A percentile compares a stretch with the other conserved stretches of the same genome.
phyloP scores from a whole-genome alignment of 2,113 vertebrate genomes.

The Chaenogobius annularis region DNA sequence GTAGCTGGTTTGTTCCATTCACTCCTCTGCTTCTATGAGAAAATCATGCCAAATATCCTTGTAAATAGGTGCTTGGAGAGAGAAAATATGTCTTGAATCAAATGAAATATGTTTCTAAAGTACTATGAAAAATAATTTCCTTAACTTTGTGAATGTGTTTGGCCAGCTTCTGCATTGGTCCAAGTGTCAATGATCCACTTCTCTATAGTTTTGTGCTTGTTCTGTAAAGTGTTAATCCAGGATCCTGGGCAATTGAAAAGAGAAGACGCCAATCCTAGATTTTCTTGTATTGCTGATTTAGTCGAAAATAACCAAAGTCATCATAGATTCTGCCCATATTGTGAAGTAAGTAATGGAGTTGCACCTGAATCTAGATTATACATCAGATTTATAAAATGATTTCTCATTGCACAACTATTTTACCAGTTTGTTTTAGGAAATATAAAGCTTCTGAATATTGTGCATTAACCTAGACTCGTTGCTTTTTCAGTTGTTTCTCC shows the following conservation, averaged over 20 bases:
- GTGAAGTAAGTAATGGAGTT: conserved; percentile 70
- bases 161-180: conserved; percentile 64
- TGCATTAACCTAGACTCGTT: background rate
- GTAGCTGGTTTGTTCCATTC: conserved; percentile 77
- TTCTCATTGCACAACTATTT: background rate
- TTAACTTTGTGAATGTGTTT: conserved; percentile 72
- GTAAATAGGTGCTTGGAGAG: background rate
- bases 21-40: conserved; percentile 76
- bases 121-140: conserved; percentile 28
- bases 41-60: conserved; percentile 82
- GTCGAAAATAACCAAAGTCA: conserved; percentile 73
- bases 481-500: conserved; percentile 70
- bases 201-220: conserved; percentile 65
- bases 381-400: too few species aligned
- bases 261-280: conserved; percentile 63
- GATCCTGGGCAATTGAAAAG: conserved; percentile 70
- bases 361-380: background rate
- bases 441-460: background rate
- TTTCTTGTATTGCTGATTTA: conserved; percentile 74
- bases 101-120: background rate
- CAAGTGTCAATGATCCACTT: conserved; percentile 72
- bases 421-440: background rate
- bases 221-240: conserved; percentile 74
- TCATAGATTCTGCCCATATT: conserved; percentile 79
- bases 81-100: too few species aligned